A percentile compares a stretch with the other conserved stretches of the same genome.
Evolutionary conservation across 1,140 invertebrate genomes (phyloP).

Genomic region (Brachionus plicatilis): DNA sequence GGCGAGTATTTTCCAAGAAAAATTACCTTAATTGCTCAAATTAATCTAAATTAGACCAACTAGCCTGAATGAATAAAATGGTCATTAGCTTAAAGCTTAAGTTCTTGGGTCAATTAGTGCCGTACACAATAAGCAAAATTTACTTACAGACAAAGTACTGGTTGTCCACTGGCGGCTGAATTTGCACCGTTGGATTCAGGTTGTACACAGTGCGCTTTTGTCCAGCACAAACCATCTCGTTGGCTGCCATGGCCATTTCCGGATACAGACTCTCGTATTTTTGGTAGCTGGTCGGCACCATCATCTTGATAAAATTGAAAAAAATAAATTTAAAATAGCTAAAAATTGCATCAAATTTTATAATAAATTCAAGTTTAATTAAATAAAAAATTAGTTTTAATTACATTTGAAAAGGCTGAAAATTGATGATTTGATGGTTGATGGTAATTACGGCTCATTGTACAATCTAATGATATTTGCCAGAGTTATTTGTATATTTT

Average conservation of each 20-base stretch:
- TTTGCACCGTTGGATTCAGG: neutral
- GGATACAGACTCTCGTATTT: neutral
- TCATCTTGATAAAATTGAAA: neutral
- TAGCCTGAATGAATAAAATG: neutral
- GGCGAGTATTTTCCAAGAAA: neutral
- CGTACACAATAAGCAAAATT: neutral
- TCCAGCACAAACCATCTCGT: neutral
- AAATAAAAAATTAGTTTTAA: neutral
- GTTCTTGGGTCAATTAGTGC: neutral
- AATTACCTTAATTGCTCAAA: neutral
- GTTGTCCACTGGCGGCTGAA: neutral
- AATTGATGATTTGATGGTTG: constrained; percentile 24
- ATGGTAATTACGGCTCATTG: constrained; percentile 18
- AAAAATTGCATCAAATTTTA: neutral
- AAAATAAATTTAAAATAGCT: neutral
- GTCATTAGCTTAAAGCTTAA: neutral
- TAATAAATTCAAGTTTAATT: neutral
- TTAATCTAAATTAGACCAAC: neutral
- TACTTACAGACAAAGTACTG: constrained; percentile 17
- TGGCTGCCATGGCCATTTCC: neutral
- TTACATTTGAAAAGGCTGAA: constrained; percentile 14
- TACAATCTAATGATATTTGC: neutral
- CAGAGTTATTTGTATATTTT: neutral
- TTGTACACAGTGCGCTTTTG: neutral
- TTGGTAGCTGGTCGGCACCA: neutral